These are phyloP conservation scores for Sphenopsis melanotis DNA, from an alignment of 2,797 vertebrate genomes.

Conservation along the genomic window DNA sequence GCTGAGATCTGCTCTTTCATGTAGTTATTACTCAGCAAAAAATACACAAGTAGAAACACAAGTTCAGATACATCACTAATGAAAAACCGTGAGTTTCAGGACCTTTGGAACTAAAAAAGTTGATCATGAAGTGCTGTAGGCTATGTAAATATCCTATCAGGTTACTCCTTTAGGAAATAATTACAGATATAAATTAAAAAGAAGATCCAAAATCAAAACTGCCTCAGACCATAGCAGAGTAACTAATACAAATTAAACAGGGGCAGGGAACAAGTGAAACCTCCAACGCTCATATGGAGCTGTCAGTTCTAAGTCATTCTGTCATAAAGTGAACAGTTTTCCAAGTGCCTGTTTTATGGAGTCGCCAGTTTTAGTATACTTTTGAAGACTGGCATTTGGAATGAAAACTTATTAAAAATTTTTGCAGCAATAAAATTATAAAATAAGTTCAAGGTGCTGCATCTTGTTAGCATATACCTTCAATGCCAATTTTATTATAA, in stretches of 20 bases:
- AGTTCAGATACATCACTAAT: neutral
- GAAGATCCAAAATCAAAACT: neutral
- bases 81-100: neutral
- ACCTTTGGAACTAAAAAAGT: neutral
- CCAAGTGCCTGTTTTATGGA: neutral
- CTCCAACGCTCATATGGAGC: neutral
- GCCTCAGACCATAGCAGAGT: neutral
- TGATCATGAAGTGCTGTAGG: neutral
- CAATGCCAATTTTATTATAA: neutral
- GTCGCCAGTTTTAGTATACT: neutral
- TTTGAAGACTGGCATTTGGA: neutral
- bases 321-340: neutral
- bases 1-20: neutral
- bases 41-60: neutral
- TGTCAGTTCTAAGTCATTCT: neutral
- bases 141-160: neutral
- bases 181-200: neutral
- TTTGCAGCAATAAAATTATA: neutral
- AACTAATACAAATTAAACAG: neutral
- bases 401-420: neutral
- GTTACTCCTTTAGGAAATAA: neutral
- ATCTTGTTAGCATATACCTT: neutral
- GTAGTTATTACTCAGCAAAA: neutral
- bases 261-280: neutral
- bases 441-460: neutral